phyloP scores from a whole-genome alignment of 1,140 invertebrate species.

The Diachasmimorpha longicaudata region DNA sequence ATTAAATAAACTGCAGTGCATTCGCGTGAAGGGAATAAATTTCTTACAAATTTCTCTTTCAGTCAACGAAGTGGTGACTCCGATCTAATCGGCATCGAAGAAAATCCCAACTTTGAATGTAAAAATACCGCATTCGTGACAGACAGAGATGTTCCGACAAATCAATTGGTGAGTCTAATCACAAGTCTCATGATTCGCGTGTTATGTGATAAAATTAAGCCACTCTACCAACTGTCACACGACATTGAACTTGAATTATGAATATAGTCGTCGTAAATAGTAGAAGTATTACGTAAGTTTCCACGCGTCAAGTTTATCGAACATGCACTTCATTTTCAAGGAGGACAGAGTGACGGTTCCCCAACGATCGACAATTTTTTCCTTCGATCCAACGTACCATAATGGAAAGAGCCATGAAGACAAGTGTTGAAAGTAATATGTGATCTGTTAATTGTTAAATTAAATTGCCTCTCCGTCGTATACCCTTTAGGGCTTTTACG shows the following conservation, averaged over 20 bases:
- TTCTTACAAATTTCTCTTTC: conserved; percentile 23
- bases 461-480: too few relatives aligned
- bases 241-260: background rate
- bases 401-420: background rate
- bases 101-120: conserved; percentile 67
- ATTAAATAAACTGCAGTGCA: background rate
- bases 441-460: too few relatives aligned
- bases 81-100: conserved; percentile 69
- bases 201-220: background rate
- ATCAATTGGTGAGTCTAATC: background rate
- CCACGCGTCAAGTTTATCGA: background rate
- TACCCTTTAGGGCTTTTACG: too few relatives aligned
- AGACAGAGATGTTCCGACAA: background rate
- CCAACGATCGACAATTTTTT: background rate
- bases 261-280: background rate
- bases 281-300: background rate
- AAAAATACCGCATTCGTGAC: conserved; percentile 19
- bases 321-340: background rate
- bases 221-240: background rate
- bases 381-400: background rate
- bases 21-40: background rate
- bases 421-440: background rate
- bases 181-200: background rate
- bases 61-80: conserved; percentile 68
- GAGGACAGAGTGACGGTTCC: background rate